Evolutionary conservation across 2,888 invertebrate species (phyloP), one percentile per base, ranked within the genome.

Genomic region (Dynastes maya): DNA sequence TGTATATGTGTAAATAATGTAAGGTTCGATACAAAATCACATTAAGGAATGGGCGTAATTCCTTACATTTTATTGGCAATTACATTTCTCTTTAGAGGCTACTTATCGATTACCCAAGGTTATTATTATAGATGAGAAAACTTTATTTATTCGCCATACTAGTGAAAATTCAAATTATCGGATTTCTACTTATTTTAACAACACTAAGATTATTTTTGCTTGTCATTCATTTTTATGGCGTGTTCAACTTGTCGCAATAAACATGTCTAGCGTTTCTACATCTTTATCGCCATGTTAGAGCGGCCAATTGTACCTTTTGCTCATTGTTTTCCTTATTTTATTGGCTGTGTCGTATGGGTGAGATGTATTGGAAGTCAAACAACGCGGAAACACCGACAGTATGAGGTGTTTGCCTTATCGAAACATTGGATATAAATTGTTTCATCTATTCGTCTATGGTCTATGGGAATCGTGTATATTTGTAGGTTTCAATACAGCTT

Each of bases 291-390:
- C 45, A 45, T 61, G 45, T 74, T 61, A 5, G 61, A 45, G 63
- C 37, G 61, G 45, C 6, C 45, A 61, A 74, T 74, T 63, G 61
- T 74, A 40, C 61, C 45, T 74, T 74, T 74, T 45, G 58, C 58
- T 63, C 29, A 74, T 74, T 74, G 72, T 74, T 74, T 74, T 74
- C 72, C 72, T 61, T 74, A 74, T 74, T 74, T 74, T 74, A 74
- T 74, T 61, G 61, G 22, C 11, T 16, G 58, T 13, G 45, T 13
- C 32, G 22, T 37, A 55, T 27, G 61, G 45, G 29, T 55, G 45
- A 74, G 63, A 29, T 74, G 45, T 61, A 74, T 45, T 74, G 72
- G 72, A 27, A 74, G 72, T 74, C 37, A 29, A 74, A 74, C 61
- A 74, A 74, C 72, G 72, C 72, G 63, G 72, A 74, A 74, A 61